Evolutionary conservation across 2,113 vertebrate genomes (phyloP).

Genomic region (Rynchops niger): DNA sequence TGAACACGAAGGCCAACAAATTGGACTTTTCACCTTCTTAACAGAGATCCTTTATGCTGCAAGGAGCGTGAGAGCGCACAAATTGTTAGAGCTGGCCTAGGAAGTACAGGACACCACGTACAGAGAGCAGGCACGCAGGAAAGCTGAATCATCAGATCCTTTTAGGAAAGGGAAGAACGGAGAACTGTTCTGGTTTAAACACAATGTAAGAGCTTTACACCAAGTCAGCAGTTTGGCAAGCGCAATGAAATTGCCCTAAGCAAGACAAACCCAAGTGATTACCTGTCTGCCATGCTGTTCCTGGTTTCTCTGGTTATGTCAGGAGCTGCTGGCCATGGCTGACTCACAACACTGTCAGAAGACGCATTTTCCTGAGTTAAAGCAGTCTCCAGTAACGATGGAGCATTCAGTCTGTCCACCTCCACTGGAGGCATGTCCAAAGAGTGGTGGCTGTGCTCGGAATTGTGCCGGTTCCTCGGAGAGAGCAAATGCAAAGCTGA

Average conservation of each 20-base stretch:
- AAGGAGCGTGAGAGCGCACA: background rate
- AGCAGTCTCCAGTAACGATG: conserved; percentile 86
- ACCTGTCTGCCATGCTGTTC: conserved; percentile 85
- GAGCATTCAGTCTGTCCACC: conserved; percentile 84
- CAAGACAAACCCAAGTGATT: background rate
- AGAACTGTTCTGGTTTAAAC: background rate
- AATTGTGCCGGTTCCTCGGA: conserved; percentile 73
- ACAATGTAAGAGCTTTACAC: background rate
- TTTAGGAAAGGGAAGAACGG: background rate
- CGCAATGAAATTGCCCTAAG: background rate
- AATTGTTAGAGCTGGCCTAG: background rate
- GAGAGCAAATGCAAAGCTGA: conserved; percentile 91
- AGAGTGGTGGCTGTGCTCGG: conserved; percentile 80
- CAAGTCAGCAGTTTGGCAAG: background rate
- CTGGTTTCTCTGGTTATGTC: conserved; percentile 97
- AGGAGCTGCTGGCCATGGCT: conserved; percentile 93
- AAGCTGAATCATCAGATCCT: background rate
- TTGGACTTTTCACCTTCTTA: background rate
- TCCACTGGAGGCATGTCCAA: conserved; percentile 82
- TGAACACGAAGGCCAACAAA: background rate
- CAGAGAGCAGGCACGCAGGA: background rate
- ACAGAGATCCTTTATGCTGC: background rate
- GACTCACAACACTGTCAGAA: conserved; percentile 77
- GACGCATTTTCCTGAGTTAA: conserved; percentile 85
- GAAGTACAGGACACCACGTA: background rate